Conservation (phyloP, 2,797 vertebrate genomes). For the Lutjanus argentimaculatus region DNA sequence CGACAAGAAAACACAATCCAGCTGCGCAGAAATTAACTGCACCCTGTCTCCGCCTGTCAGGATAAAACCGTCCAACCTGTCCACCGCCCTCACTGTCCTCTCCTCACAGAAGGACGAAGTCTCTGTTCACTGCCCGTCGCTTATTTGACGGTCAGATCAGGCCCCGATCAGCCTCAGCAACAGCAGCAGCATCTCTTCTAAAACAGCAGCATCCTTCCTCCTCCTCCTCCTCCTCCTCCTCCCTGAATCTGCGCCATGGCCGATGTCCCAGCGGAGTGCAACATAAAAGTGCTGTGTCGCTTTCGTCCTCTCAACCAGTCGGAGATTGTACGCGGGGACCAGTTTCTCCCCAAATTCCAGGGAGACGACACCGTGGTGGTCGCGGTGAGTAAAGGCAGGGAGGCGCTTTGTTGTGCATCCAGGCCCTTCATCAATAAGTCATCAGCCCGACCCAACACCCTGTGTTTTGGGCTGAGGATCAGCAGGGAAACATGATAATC, state of each 20-base stretch:
- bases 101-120: slow-evolving; percentile 15
- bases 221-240: slow-evolving; percentile 48
- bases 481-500: neutral
- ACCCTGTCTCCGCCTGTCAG: neutral
- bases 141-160: slow-evolving; percentile 45
- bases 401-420: slow-evolving; percentile 67
- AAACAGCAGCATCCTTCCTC: slow-evolving; percentile 45
- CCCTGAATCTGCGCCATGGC: slow-evolving; percentile 88
- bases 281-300: slow-evolving; percentile 97
- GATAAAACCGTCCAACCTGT: slow-evolving; percentile 18
- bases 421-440: slow-evolving; percentile 78
- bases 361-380: slow-evolving; percentile 92
- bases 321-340: slow-evolving; percentile 93
- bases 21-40: slow-evolving; percentile 55
- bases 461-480: slow-evolving; percentile 35
- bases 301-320: slow-evolving; percentile 95
- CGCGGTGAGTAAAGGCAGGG: slow-evolving; percentile 86
- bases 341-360: slow-evolving; percentile 92
- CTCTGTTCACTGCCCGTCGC: slow-evolving; percentile 19
- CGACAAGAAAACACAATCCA: slow-evolving; percentile 71
- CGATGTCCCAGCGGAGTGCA: slow-evolving; percentile 91
- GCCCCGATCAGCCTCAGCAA: slow-evolving; percentile 56
- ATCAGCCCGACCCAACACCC: slow-evolving; percentile 36
- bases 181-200: slow-evolving; percentile 68
- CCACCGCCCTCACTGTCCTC: neutral